Base-by-base conservation (phyloP, 2,888 invertebrate genomes). In the Pheosia tremula region DNA sequence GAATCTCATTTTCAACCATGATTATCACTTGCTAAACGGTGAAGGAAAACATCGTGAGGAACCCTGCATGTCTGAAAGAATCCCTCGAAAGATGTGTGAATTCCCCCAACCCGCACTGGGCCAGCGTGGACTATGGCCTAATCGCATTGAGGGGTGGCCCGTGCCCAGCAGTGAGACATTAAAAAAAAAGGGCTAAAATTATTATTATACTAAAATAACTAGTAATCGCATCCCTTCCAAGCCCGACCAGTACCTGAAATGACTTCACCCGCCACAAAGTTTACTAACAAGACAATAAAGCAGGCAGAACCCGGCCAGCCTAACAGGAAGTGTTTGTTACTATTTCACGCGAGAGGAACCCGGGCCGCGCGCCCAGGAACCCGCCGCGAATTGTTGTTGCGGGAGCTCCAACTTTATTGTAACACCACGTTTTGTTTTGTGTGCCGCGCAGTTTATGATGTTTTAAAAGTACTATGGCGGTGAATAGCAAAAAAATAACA, bases 281-380 rank as follows among this genome's bases (percentile, higher is more conserved):
- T 86, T 69, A 71, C 81, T 81, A 84, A 85, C 87, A 86, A 86
- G 84, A 89, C 87, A 86, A 88, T 89, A 83, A 83, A 84, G 78
- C 71, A 68, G 66, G 74, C 82, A 81, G 82, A 85, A 82, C 86
- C 83, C 81, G 77, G 67, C 71, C 74, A 73, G 81, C 78, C 82
- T 80, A 80, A 67, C 84, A 80, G 88, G 88, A 89, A 84, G 79
- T 77, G 82, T 84, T 85, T 79, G 85, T 84, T 83, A 80, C 79
- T 82, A 80, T 83, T 82, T 81, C 84, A 83, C 83, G 76, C 77
- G 68, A 68, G 75, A 75, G 72, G 68, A 67, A 8, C 24, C 75
- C 63, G 60, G 57, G 24, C 24, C 60, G 65, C 63, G 60, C 62
- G 59, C 61, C 59, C 65, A 73, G 69, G 71, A 69, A 54, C 59